Evolutionary conservation across 2,113 vertebrate species (phyloP), one percentile per base, ranked within the genome.

Genomic region (Aix galericulata): DNA sequence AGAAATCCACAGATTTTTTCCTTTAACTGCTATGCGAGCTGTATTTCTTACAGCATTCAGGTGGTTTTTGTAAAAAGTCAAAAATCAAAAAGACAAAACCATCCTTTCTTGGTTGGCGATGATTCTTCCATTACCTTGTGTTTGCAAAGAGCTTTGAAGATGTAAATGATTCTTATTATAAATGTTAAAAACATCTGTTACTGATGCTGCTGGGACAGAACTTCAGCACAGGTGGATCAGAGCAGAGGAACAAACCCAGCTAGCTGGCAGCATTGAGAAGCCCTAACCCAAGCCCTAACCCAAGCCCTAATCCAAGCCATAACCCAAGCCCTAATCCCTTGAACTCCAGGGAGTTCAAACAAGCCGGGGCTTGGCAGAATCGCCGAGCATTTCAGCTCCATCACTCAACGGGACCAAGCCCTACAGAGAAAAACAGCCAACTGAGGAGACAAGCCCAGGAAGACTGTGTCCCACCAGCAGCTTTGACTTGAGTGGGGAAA

Each of bases 161-260:
- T 34, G 11, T 44, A 76, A 81, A 76, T 67, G 1, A 60, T 84
- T 48, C 46, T 22, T 84, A 84, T 32, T 83, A 0, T 64, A 71
- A 86, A 56, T 55, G 48, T 83, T 91, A 92, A 89, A 89, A 90
- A 86, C 44, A 40, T 87, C 72, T 87, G 82, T 90, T 89, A 79
- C 68, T 86, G 42, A 55, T 52, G 83, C 81, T 56, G 15, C 64
- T 36, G 42, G 26, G 31, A 67, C 8, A 40, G 14, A 86, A 67
- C 13, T 77, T 79, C 34, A 66, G 40, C 59, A 74, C 31, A 80
- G 38, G 36, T 59, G 32, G 88, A 52, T 11, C 16, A 34, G 48
- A 9, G 3, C 46, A 68, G 44, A 88, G 13, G 40, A 95, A 72
- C 32, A 80, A 85, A 94, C 38, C 32, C 64, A 90, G 74, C 26